Conservation (phyloP, 2,113 vertebrate species). For the Oxyruncus cristatus region DNA sequence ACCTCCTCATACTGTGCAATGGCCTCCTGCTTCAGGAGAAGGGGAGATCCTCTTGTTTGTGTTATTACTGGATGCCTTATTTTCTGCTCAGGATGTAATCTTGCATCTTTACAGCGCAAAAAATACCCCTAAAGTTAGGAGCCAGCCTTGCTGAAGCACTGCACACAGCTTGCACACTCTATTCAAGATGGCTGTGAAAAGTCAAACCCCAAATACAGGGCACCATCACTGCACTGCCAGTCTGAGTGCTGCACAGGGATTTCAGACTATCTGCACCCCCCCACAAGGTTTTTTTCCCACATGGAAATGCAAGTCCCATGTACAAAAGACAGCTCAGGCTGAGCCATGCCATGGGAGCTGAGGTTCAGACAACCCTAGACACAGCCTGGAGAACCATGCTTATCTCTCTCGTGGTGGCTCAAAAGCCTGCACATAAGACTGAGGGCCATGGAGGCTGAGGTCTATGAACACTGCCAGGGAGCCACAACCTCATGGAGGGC, state of each 20-base stretch:
- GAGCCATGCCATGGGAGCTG: neutral
- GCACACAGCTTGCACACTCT: rapidly evolving
- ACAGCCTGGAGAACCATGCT: neutral
- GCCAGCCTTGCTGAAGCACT: neutral
- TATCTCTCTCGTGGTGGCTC: neutral
- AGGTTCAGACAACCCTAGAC: neutral
- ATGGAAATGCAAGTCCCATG: neutral
- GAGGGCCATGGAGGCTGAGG: neutral
- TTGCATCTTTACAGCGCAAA: neutral
- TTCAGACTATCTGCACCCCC: neutral
- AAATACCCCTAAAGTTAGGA: neutral
- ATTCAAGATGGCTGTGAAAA: neutral
- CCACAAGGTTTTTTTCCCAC: no score
- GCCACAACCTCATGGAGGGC: neutral
- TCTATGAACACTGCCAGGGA: rapidly evolving
- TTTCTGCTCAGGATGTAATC: neutral
- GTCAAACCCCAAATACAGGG: neutral
- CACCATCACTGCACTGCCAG: neutral
- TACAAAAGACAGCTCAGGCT: neutral
- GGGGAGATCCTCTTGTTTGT: neutral
- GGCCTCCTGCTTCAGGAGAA: neutral
- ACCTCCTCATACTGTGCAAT: neutral
- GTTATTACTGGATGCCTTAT: neutral
- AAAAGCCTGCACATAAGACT: neutral
- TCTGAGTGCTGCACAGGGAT: neutral